These are phyloP conservation scores for Camponotus vicinus DNA, from an alignment of 1,140 invertebrate genomes.

Conservation along the genomic window DNA sequence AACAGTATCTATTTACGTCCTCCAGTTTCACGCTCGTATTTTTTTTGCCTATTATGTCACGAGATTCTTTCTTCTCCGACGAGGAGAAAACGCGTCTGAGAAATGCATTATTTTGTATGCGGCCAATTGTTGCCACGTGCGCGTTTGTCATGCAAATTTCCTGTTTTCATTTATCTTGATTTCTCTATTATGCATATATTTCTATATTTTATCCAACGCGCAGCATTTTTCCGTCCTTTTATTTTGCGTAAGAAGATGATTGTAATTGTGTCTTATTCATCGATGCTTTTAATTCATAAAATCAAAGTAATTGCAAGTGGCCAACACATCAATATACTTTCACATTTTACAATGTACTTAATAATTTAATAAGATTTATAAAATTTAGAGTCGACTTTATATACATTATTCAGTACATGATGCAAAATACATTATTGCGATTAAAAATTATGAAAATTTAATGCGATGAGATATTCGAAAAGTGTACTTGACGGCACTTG, in stretches of 20 bases:
- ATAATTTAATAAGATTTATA: background rate
- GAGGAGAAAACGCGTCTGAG: constrained; percentile 6
- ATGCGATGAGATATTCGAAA: background rate
- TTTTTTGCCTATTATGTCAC: constrained; percentile 7
- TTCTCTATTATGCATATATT: background rate
- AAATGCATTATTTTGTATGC: constrained; percentile 24
- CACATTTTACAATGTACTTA: background rate
- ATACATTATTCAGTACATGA: background rate
- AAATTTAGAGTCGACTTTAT: constrained; percentile 3
- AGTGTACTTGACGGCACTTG: background rate
- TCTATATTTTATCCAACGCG: background rate
- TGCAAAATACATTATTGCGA: background rate
- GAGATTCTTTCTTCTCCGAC: constrained; percentile 21
- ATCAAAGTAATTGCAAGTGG: background rate
- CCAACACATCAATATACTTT: background rate
- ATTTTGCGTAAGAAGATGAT: background rate
- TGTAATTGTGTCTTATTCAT: background rate
- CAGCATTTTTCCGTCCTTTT: background rate
- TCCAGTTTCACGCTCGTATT: constrained; percentile 2
- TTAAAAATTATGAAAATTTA: background rate
- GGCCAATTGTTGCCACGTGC: constrained; percentile 3
- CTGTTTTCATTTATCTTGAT: background rate
- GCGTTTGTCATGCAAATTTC: constrained; percentile 3
- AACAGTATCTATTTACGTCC: constrained; percentile 28
- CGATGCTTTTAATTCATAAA: no score